Percentiles rank a stretch among this genome's conserved stretches.
Evolutionary conservation across 2,113 vertebrate genomes (phyloP).

Genomic region (Onychostoma macrolepis): DNA sequence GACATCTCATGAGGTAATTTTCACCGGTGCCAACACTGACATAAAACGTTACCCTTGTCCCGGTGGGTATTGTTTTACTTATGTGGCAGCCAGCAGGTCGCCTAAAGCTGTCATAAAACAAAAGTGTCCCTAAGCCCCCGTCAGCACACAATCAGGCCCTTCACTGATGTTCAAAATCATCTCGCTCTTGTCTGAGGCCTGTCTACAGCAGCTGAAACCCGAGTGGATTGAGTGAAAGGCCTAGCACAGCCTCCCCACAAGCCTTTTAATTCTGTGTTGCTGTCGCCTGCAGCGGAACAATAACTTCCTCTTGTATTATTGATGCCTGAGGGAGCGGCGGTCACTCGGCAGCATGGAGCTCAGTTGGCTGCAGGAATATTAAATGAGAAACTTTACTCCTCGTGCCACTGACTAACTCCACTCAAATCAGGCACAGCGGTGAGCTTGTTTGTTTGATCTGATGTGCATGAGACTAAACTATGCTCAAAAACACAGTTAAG

Average conservation of each 20-base stretch:
- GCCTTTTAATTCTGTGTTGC: slow-evolving; percentile 71
- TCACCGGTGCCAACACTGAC: slow-evolving; percentile 61
- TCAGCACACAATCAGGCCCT: slow-evolving; percentile 74
- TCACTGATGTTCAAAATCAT: slow-evolving; percentile 68
- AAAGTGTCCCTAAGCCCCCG: slow-evolving; percentile 62
- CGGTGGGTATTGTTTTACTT: slow-evolving; percentile 72
- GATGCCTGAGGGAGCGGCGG: slow-evolving; percentile 75
- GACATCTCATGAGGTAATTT: slow-evolving; percentile 61
- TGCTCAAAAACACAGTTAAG: not conserved
- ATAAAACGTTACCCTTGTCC: slow-evolving; percentile 48
- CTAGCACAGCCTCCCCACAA: slow-evolving; percentile 58
- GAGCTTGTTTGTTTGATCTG: slow-evolving; percentile 1
- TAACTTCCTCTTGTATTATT: slow-evolving; percentile 85
- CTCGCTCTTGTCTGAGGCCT: slow-evolving; percentile 69
- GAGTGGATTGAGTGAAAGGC: slow-evolving; percentile 76
- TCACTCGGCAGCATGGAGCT: slow-evolving; percentile 74
- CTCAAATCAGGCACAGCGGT: slow-evolving; percentile 24
- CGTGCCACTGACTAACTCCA: slow-evolving; percentile 36
- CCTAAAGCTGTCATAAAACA: slow-evolving; percentile 70
- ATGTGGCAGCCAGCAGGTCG: slow-evolving; percentile 61
- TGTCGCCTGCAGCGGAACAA: slow-evolving; percentile 75
- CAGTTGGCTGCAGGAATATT: slow-evolving; percentile 78
- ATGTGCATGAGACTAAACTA: not conserved
- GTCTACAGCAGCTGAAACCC: slow-evolving; percentile 74
- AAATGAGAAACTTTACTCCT: slow-evolving; percentile 77